These are phyloP conservation scores for Hylaea fasciaria DNA, from an alignment of 2,888 invertebrate genomes.

Conservation along the genomic window DNA sequence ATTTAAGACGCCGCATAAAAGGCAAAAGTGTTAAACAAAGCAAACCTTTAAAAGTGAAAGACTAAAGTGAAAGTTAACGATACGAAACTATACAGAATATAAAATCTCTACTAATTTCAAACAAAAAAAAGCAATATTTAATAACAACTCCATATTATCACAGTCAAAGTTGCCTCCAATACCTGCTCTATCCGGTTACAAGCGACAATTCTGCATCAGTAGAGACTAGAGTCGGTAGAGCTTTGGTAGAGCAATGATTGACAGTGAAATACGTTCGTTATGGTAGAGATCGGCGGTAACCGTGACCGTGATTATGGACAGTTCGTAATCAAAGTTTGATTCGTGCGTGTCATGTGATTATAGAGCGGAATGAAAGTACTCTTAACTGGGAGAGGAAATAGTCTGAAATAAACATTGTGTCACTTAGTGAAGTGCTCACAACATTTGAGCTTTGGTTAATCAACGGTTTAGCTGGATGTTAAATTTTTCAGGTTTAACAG, in stretches of 20 bases:
- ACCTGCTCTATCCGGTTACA: conserved; percentile 48
- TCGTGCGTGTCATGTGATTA: conserved; percentile 7
- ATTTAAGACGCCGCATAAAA: too few relatives aligned
- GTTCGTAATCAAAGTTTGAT: conserved; percentile 43
- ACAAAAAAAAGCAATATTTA: too few relatives aligned
- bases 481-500: too few relatives aligned
- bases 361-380: background rate
- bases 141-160: background rate
- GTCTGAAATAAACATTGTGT: background rate
- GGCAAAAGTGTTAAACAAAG: too few relatives aligned
- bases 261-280: conserved; percentile 53
- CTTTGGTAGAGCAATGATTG: conserved; percentile 53
- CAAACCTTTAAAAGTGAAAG: too few relatives aligned
- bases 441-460: too few relatives aligned
- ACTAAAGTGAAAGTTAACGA: too few relatives aligned
- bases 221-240: conserved; percentile 17
- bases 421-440: too few relatives aligned
- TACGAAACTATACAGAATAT: too few relatives aligned
- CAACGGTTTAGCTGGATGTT: too few relatives aligned
- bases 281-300: conserved; percentile 54
- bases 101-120: too few relatives aligned
- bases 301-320: conserved; percentile 62
- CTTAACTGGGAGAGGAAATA: background rate
- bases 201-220: conserved; percentile 66
- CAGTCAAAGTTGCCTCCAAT: conserved; percentile 3